A percentile compares a stretch with the other conserved stretches of the same genome.
phyloP scores from a whole-genome alignment of 2,888 invertebrate genomes.

The Brachyptera putata region DNA sequence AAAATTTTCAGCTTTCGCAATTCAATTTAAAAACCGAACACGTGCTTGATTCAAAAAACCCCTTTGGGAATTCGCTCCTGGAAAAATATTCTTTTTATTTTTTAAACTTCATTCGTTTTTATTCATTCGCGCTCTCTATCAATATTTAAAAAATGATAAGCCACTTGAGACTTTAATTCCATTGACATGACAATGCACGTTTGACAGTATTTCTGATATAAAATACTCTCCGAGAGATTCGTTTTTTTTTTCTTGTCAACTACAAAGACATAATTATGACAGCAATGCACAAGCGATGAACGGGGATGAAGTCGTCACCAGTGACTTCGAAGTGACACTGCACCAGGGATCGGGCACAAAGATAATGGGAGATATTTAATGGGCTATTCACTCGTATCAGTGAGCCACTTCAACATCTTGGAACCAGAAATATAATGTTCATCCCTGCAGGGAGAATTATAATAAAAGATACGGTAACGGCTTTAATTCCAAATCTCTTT shows the following conservation, averaged over 20 bases:
- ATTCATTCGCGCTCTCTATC: not conserved
- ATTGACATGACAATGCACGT: slow-evolving; percentile 9
- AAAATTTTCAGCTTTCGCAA: slow-evolving; percentile 2
- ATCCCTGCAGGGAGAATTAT: slow-evolving; percentile 8
- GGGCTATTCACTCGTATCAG: slow-evolving; percentile 13
- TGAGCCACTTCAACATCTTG: not conserved
- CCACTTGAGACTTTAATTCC: slow-evolving; percentile 1
- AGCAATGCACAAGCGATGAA: not conserved
- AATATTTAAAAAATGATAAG: not conserved
- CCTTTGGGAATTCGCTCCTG: not conserved
- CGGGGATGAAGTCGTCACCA: not conserved
- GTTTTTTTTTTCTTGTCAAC: not conserved
- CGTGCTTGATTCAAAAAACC: slow-evolving; percentile 13
- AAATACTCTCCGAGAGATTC: not conserved
- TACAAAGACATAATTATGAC: not conserved
- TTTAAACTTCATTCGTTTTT: not conserved
- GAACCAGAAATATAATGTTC: not conserved
- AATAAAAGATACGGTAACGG: slow-evolving; percentile 16
- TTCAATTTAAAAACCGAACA: slow-evolving; percentile 16
- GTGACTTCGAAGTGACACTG: not conserved
- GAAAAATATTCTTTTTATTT: not conserved
- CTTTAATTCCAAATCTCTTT: slow-evolving; percentile 14
- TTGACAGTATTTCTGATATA: slow-evolving; percentile 6
- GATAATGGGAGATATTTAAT: not conserved
- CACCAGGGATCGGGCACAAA: not conserved